Evolutionary conservation across 2,797 vertebrate species (phyloP).

Genomic region (Pteropus rufus): DNA sequence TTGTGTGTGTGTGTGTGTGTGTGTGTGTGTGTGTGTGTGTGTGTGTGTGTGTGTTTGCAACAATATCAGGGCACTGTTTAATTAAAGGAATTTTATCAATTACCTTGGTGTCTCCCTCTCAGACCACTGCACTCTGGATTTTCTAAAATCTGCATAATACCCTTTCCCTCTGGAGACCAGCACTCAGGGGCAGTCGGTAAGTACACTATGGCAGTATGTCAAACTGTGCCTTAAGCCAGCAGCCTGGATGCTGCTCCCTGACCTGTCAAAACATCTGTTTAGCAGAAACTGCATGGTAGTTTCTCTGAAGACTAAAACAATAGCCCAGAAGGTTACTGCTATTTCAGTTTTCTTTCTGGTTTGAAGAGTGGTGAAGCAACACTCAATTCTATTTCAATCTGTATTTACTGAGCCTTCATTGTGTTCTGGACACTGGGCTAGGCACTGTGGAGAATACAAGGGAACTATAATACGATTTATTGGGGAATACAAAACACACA

Average conservation of each 20-base stretch:
- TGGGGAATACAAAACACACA: background rate
- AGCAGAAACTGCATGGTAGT: slow-evolving; percentile 20
- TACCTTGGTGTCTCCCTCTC: slow-evolving; percentile 61
- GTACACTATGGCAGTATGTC: background rate
- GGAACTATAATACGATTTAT: background rate
- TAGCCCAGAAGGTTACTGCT: background rate
- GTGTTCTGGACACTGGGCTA: background rate
- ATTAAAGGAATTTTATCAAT: slow-evolving; percentile 67
- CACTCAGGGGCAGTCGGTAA: background rate
- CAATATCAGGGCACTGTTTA: background rate
- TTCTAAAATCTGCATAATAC: slow-evolving; percentile 70
- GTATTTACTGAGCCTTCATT: background rate
- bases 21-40: no score
- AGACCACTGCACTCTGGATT: slow-evolving; percentile 66
- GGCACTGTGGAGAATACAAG: background rate
- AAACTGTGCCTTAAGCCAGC: background rate
- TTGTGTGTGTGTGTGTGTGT: background rate
- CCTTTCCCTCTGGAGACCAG: background rate
- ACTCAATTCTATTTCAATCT: background rate
- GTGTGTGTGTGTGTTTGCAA: background rate
- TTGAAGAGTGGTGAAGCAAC: background rate
- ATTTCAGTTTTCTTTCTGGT: background rate
- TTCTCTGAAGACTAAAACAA: background rate
- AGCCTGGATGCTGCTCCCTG: background rate
- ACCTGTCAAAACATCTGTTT: slow-evolving; percentile 57